Percentiles rank a stretch among this genome's conserved stretches.
phyloP scores from a whole-genome alignment of 2,888 invertebrate genomes.

The Tiphia femorata region DNA sequence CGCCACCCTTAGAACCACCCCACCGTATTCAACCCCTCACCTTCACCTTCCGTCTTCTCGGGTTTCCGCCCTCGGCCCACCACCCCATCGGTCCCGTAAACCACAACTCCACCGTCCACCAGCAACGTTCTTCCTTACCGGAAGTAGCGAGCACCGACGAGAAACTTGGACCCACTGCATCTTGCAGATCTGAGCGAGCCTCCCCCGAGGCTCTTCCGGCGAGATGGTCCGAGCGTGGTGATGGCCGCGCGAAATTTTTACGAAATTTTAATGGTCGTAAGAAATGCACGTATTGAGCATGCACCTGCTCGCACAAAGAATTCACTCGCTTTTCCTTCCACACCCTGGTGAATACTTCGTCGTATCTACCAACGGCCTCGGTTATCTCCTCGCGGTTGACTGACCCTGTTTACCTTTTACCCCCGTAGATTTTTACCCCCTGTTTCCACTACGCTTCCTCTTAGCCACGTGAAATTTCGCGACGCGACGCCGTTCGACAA shows the following conservation, averaged over 20 bases:
- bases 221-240: no score
- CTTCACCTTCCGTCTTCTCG: not conserved
- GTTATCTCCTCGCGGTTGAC: not conserved
- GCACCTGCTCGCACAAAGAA: no score
- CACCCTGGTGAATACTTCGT: no score
- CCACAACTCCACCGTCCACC: not conserved
- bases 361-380: no score
- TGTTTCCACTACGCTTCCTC: not conserved
- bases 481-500: no score
- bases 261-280: not conserved
- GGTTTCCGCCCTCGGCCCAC: not conserved
- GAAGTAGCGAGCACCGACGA: constrained; percentile 38
- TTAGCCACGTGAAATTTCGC: no score
- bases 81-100: not conserved
- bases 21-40: not conserved
- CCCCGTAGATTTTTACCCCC: not conserved
- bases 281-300: no score
- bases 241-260: not conserved
- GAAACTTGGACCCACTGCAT: constrained; percentile 43
- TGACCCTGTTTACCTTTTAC: not conserved
- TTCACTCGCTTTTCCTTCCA: no score
- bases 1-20: not conserved
- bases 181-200: constrained; percentile 22
- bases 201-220: not conserved
- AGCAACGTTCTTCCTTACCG: constrained; percentile 29